A percentile compares a stretch with the other conserved stretches of the same genome.
Evolutionary conservation across 2,797 vertebrate species (phyloP).

Genomic region (Pteronotus mesoamericanus): DNA sequence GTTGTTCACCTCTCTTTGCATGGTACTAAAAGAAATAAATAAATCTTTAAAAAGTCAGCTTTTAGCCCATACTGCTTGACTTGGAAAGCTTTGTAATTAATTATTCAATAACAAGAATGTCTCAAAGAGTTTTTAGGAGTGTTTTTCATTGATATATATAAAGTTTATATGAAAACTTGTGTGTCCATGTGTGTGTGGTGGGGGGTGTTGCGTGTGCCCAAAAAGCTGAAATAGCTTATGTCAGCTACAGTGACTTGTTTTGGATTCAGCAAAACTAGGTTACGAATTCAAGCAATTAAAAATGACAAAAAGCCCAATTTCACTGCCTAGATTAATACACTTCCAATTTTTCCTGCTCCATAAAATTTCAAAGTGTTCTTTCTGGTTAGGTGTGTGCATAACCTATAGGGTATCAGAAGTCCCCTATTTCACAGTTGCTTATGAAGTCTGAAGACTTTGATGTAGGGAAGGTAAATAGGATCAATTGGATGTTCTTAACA

Average conservation of each 20-base stretch:
- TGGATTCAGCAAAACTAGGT: conserved; percentile 75
- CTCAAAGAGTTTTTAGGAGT: neutral
- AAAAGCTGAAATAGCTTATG: conserved; percentile 65
- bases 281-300: conserved; percentile 82
- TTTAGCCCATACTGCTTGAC: neutral
- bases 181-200: neutral
- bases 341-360: conserved; percentile 61
- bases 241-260: conserved; percentile 68
- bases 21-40: neutral
- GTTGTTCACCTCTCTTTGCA: neutral
- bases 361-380: conserved; percentile 73
- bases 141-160: neutral
- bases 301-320: conserved; percentile 77
- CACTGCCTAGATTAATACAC: conserved; percentile 68
- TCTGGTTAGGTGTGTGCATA: conserved; percentile 60
- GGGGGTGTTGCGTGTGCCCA: neutral
- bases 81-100: neutral
- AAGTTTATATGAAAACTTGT: neutral
- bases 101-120: neutral
- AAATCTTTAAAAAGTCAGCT: neutral
- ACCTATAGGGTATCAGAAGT: conserved; percentile 34
- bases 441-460: conserved; percentile 27
- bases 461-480: conserved; percentile 38
- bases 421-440: conserved; percentile 5
- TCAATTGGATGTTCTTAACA: neutral